A percentile compares a stretch with the other conserved stretches of the same genome.
Evolutionary conservation across 2,797 vertebrate genomes (phyloP).

Genomic region (Parambassis ranga): DNA sequence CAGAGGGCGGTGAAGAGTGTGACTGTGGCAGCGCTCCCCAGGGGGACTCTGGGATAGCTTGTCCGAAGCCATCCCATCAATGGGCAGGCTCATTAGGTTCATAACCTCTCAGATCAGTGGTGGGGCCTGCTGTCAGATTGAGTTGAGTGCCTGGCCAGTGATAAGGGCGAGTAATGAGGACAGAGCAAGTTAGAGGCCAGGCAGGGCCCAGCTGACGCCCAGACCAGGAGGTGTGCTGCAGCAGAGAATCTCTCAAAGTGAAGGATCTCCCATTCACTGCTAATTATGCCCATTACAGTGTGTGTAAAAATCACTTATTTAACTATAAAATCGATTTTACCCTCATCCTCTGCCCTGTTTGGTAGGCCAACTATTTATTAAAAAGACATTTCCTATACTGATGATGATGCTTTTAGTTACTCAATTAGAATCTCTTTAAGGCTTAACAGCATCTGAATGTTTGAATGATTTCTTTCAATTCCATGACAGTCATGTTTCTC

Average conservation of each 20-base stretch:
- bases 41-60: slow-evolving; percentile 74
- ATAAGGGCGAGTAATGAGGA: slow-evolving; percentile 83
- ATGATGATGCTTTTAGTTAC: no score
- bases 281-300: background rate
- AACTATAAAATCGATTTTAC: background rate
- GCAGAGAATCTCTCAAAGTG: background rate
- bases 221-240: slow-evolving; percentile 56
- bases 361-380: background rate
- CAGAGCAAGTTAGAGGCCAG: slow-evolving; percentile 61
- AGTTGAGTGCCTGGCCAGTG: slow-evolving; percentile 75
- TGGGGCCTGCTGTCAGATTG: slow-evolving; percentile 78
- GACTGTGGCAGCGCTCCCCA: slow-evolving; percentile 70
- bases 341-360: background rate
- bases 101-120: slow-evolving; percentile 81
- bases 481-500: background rate
- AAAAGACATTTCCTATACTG: background rate
- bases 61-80: slow-evolving; percentile 81
- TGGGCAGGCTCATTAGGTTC: slow-evolving; percentile 83
- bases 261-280: slow-evolving; percentile 6
- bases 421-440: background rate
- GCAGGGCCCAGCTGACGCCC: slow-evolving; percentile 65
- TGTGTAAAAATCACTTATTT: background rate
- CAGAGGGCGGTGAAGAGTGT: slow-evolving; percentile 67
- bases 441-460: background rate
- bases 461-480: background rate